phyloP scores from a whole-genome alignment of 1,140 invertebrate genomes.

The Sitobion miscanthi region DNA sequence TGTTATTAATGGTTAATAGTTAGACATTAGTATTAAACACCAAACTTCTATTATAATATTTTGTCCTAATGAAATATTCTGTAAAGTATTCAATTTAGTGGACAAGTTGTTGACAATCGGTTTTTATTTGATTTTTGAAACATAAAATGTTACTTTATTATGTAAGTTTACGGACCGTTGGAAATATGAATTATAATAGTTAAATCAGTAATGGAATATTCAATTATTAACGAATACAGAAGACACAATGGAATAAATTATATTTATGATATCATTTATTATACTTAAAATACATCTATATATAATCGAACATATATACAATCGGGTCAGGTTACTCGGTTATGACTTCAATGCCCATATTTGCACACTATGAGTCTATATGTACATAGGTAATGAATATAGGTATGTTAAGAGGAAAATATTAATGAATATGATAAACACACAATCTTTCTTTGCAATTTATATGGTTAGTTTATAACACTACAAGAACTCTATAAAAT shows the following conservation, averaged over 20 bases:
- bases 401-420: not conserved
- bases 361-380: constrained; percentile 7
- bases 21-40: not conserved
- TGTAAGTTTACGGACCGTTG: not conserved
- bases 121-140: not conserved
- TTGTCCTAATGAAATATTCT: not conserved
- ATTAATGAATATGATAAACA: constrained; percentile 5
- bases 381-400: not conserved
- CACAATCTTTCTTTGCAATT: not conserved
- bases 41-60: not conserved
- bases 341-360: not conserved
- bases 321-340: constrained; percentile 41
- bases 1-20: too few relatives aligned
- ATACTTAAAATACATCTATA: not conserved
- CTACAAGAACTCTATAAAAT: not conserved
- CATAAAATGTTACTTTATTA: not conserved
- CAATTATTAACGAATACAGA: not conserved
- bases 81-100: not conserved
- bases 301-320: constrained; percentile 14
- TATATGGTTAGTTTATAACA: not conserved
- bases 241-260: constrained; percentile 43
- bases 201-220: not conserved
- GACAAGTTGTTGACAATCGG: not conserved
- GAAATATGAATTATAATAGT: not conserved
- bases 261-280: constrained; percentile 24